Conservation (phyloP, 2,113 vertebrate genomes). For the Poicephalus meyeri region DNA sequence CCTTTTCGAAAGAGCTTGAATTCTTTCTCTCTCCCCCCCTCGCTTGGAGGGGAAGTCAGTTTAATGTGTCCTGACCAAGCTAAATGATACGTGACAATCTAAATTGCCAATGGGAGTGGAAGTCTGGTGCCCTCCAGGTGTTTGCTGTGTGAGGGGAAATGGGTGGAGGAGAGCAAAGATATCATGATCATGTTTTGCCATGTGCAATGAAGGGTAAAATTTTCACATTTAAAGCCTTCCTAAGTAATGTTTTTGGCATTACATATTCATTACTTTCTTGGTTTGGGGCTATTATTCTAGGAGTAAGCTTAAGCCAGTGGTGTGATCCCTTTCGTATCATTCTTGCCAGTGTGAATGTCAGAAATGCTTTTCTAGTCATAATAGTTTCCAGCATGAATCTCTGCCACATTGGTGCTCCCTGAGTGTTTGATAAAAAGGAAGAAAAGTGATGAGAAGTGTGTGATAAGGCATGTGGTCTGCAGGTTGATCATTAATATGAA, state of each 20-base stretch:
- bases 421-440: background rate
- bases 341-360: background rate
- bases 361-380: background rate
- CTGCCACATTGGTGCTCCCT: background rate
- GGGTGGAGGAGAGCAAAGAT: slow-evolving; percentile 58
- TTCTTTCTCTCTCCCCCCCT: background rate
- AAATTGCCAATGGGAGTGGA: slow-evolving; percentile 63
- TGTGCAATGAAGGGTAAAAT: background rate
- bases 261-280: background rate
- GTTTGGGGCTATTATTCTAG: background rate
- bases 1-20: background rate
- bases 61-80: background rate
- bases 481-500: background rate
- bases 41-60: background rate
- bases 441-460: background rate
- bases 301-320: background rate
- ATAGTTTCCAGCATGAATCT: background rate
- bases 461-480: background rate
- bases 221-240: background rate
- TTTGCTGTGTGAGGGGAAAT: slow-evolving; percentile 39
- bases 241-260: slow-evolving; percentile 22
- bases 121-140: slow-evolving; percentile 43
- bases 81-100: background rate
- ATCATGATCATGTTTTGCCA: background rate
- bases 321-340: background rate